Base-by-base conservation (phyloP, 2,888 invertebrate genomes). In the Mantis religiosa region DNA sequence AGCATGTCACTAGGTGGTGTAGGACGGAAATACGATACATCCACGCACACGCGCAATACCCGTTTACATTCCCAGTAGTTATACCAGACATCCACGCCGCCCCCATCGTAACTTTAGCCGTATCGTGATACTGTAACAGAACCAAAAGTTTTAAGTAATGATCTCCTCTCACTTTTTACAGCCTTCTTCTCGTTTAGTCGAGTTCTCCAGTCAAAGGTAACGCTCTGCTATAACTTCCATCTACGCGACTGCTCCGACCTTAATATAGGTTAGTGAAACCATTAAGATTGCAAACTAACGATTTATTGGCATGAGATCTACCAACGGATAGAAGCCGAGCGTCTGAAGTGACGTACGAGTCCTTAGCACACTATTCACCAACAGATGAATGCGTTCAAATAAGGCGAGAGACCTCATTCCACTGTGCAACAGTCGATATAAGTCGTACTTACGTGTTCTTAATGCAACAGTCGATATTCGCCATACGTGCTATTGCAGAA, bases 261-360 rank as follows among this genome's bases (percentile, higher is more conserved):
- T 88, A 88, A 88, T 88, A 85, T 88, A 85, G 88, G 88, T 88
- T 88, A 88, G 71, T 84, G 71, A 54, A 71, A 82, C 85, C 88
- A 88, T 88, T 88, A 88, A 88, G 88, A 88, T 88, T 84, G 88
- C 88, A 81, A 84, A 88, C 84, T 88, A 88, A 88, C 88, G 88
- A 88, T 88, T 88, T 88, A 88, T 88, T 88, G 88, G 88, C 87
- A 82, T 82, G 71, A 87, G 81, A 87, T 87, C 82, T 30, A 87
- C 34, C 34, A 30, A 82, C 15, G 82, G 87, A 87, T 87, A 87
- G n/a, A 28, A 28, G 20, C 27, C 28, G n/a, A 28, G 14, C 14
- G 20, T 28, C 81, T 71, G n/a, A 82, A 87, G 28, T 87, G 87
- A 87, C 30, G 71, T 82, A 87, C 71, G 87, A 14, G 27, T 25